Evolutionary conservation across 2,888 invertebrate species (phyloP).

Genomic region (Boloria selene): DNA sequence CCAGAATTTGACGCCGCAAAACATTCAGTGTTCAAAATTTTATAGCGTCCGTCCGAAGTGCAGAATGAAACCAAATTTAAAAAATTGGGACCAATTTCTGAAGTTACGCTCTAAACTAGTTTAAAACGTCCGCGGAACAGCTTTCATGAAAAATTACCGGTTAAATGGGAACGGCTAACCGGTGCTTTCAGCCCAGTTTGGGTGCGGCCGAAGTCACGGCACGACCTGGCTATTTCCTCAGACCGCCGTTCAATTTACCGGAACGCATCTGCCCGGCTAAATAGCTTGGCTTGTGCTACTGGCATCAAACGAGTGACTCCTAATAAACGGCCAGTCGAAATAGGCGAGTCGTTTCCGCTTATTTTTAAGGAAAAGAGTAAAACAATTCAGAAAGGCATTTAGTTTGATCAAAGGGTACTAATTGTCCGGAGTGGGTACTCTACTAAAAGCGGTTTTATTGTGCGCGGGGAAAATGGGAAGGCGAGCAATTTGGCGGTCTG

Average conservation of each 20-base stretch:
- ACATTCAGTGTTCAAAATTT: constrained; percentile 45
- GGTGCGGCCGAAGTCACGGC: constrained; percentile 59
- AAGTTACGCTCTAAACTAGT: constrained; percentile 53
- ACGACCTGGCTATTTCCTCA: constrained; percentile 66
- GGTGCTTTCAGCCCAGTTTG: constrained; percentile 70
- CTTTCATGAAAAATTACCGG: constrained; percentile 66
- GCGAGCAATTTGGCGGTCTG: constrained; percentile 74
- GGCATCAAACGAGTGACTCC: constrained; percentile 33
- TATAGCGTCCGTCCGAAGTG: constrained; percentile 30
- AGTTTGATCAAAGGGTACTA: constrained; percentile 64
- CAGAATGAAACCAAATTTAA: constrained; percentile 38
- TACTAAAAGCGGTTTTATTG: constrained; percentile 67
- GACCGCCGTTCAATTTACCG: constrained; percentile 63
- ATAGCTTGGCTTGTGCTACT: constrained; percentile 51
- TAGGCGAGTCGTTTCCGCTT: constrained; percentile 23
- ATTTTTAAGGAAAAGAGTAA: constrained; percentile 42
- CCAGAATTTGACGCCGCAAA: constrained; percentile 47
- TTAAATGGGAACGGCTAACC: constrained; percentile 52
- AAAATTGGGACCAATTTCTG: constrained; percentile 46
- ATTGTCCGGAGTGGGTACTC: constrained; percentile 64
- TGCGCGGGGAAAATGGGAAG: constrained; percentile 58
- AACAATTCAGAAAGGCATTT: constrained; percentile 39
- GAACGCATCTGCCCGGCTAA: constrained; percentile 63
- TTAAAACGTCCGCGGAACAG: constrained; percentile 55
- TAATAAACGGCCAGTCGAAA: constrained; percentile 39